Evolutionary conservation across 1,140 invertebrate genomes (phyloP), one percentile per base, ranked within the genome.

Genomic region (Heliconius nattereri): DNA sequence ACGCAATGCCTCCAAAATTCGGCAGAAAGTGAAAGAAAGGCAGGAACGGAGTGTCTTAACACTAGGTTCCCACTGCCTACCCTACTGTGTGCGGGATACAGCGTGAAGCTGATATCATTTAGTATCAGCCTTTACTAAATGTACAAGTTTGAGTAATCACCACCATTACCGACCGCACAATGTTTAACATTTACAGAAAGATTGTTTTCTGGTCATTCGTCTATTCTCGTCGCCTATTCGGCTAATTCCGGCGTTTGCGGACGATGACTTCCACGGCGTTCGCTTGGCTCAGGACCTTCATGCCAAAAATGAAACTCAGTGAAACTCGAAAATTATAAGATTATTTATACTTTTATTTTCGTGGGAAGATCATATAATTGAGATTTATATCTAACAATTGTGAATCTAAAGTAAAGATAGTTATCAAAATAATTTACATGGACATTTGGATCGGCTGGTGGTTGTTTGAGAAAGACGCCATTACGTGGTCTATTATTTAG

Each of bases 211-310:
- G 85, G 81, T 83, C 85, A 86, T 88, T 92, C 89, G 91, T 85
- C 85, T 92, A 92, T 92, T 92, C 90, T 89, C 89, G 90, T 87
- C 81, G 79, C 70, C 81, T 73, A 86, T 90, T 92, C 90, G 89
- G 88, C 89, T 93, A 93, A 91, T 90, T 92, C 87, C 88, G 90
- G 89, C 86, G 81, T 37, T 82, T 78, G 83, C 90, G 92, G 92
- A 86, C 92, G 90, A 92, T 93, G 92, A 93, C 92, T 92, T 88
- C 90, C 78, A 76, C 83, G 86, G 87, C 86, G 92, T 89, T 90
- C 90, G 86, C 86, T 86, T 66, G 83, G 85, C 86, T 86, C 87
- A 85, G 87, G 87, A 91, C 89, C 87, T 91, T 91, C 86, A 89
- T 86, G 85, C 84, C 81, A 76, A 74, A n/a, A 71, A 32, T 71